Evolutionary conservation across 2,113 vertebrate species (phyloP), one percentile per base, ranked within the genome.

Genomic region (Platycercus adscitus): DNA sequence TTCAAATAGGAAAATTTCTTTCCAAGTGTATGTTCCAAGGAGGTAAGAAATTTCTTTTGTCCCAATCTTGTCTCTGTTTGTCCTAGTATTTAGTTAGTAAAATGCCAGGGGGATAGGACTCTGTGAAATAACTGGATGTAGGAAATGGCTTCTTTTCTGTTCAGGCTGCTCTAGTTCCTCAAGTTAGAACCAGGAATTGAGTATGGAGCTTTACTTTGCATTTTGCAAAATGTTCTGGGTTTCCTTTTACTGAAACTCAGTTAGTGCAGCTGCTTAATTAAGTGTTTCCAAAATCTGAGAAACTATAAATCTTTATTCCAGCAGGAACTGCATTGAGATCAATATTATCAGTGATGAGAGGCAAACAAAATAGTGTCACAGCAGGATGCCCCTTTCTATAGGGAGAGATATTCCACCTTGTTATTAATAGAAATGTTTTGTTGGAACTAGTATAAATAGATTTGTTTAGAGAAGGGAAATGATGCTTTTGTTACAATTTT

Each of bases 11-110:
- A 72, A 47, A 26, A 50, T 88, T 37, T 33, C 13, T 65, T 81
- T 37, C 24, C 11, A 55, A 29, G 35, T 19, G 4, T 17, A 21
- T 24, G 21, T 18, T 84, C 35, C 39, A 52, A 72, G 17, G 31
- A 95, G 81, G 91, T 97, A 95, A 96, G 95, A 61, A 31, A 61
- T 43, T 23, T 17, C 24, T 76, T 81, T 56, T 79, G 29, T 35
- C 81, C 6, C 17, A 18, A 1, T 24, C 9, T 71, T 75, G 25
- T 8, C 39, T 23, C 13, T 50, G 6, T 63, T 76, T 76, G 4
- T 53, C 39, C 35, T 43, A 21, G 20, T n/a, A 17, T 39, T 64
- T 56, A 60, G 14, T 31, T 70, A 24, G 9, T 29, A 37, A 47
- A 69, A 18, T 73, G 15, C 53, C 8, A 24, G 24, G 11, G 7